Base-by-base conservation (phyloP, 2,888 invertebrate genomes). In the Pterostichus niger region DNA sequence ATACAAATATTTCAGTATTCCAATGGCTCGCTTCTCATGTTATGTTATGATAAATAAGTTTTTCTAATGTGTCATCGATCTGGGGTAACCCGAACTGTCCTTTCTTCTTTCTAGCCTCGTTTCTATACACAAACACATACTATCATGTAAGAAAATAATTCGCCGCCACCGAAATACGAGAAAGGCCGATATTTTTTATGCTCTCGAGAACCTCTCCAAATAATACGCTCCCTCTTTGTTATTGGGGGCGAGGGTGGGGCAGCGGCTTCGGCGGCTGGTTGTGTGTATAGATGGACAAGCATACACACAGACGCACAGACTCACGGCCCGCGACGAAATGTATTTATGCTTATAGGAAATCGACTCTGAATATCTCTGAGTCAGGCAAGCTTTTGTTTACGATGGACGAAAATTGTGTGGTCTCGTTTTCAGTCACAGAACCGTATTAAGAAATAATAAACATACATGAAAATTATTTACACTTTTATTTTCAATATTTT, bases 331-430 rank as follows among this genome's bases (percentile, higher is more conserved):
- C 64, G 77, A 49, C 52, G 31, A 77, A 80, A 80, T 80, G 68
- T 80, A 80, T 80, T 80, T 80, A 80, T 80, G 80, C 80, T 80
- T 68, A 80, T 52, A 17, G 61, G 24, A 61, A 79, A 79, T 79
- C 61, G 68, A 64, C 61, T 33, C 52, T 80, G 64, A 64, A 61
- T 80, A 64, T 49, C 79, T 64, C 52, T 61, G 68, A 68, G 80
- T 68, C 64, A 52, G 76, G 54, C 76, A 10, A 54, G 76, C 76
- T 52, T 75, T 77, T 77, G 76, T 77, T 77, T 77, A 77, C 76
- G 76, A 77, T 56, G 54, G 35, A 31, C 56, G 56, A 35, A 54
- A 64, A 54, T 56, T 40, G 31, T 71, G 46, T 17, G 24, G 24
- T 11, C 6, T 3, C 24, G 17, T n/a, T 46, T 46, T 15, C 13